A percentile compares a stretch with the other conserved stretches of the same genome.
Conservation (phyloP, 1,140 invertebrate genomes). For the Nylanderia fulva region DNA sequence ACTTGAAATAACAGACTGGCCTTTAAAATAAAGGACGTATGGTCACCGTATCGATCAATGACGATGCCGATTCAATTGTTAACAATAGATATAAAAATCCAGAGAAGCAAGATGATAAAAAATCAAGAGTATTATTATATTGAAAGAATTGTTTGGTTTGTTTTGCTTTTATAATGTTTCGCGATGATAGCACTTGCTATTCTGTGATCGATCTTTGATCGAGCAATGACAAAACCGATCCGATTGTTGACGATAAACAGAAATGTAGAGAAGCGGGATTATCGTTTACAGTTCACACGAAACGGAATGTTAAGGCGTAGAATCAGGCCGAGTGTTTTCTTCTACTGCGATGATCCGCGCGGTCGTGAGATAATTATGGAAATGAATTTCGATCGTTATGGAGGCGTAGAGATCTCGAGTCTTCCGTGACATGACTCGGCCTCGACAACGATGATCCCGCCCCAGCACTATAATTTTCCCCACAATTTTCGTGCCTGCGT, state of each 20-base stretch:
- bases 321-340: conserved; percentile 63
- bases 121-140: not conserved
- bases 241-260: not conserved
- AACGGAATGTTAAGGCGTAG: conserved; percentile 31
- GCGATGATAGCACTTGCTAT: not conserved
- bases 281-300: conserved; percentile 62
- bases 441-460: conserved; percentile 56
- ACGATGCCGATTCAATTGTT: not conserved
- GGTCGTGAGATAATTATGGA: conserved; percentile 82
- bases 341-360: conserved; percentile 37
- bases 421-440: conserved; percentile 71
- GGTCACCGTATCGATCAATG: too few relatives aligned
- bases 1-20: too few relatives aligned
- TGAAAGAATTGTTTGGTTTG: not conserved
- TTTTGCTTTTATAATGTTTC: not conserved
- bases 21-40: too few relatives aligned
- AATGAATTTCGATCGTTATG: conserved; percentile 81
- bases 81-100: not conserved
- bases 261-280: conserved; percentile 15
- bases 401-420: conserved; percentile 72
- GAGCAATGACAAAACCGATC: not conserved
- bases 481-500: conserved; percentile 78
- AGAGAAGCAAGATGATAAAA: not conserved
- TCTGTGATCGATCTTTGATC: too few relatives aligned
- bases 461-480: conserved; percentile 70